Base-by-base conservation (phyloP, 1,140 invertebrate species). In the Drosophila nannoptera region DNA sequence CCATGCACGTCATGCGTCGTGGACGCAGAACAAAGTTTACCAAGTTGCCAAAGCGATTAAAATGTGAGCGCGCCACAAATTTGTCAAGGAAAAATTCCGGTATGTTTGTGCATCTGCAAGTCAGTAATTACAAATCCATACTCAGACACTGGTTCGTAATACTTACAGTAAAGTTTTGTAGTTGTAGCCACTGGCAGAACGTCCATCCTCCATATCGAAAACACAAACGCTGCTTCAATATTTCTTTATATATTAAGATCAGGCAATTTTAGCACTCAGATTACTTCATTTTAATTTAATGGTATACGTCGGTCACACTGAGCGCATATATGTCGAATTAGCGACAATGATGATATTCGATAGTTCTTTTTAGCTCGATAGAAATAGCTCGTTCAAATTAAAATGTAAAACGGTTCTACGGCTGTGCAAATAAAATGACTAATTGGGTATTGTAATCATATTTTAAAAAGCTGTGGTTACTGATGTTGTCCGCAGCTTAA, bases 71-170 rank as follows among this genome's bases (percentile, higher is more conserved):
- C 3, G 93, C 93, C 48, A 91, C 83, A 54, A 88, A 82, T 74
- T 92, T 91, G 70, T 93, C 87, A n/a, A 94, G 91, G 42, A 95
- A 90, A 4, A 90, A 75, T 59, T 92, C 91, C 2, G 94, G 94
- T 31, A 94, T 93, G 74, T 93, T 90, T 7, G 90, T 88, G 73
- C 94, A 94, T 49, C 92, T 93, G 70, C 7, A 66, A 58, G 50
- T 1, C n/a, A 2, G 5, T 3, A 45, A 7, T 46, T 12, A 2
- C 22, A 22, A 22, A 22, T 22, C 22, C 22, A 22, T 22, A 22
- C 22, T 52, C 35, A 31, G 7, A 7, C 12, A 0, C 3, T 58
- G 32, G 6, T 14, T 7, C 38, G 7, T n/a, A 4, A 3, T 42
- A 78, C 80, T 75, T 53, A 83, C 80, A 78, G 58, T n/a, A 84